These are phyloP conservation scores for Lasioglossum figueresi DNA, from an alignment of 2,888 invertebrate species.

Conservation along the genomic window DNA sequence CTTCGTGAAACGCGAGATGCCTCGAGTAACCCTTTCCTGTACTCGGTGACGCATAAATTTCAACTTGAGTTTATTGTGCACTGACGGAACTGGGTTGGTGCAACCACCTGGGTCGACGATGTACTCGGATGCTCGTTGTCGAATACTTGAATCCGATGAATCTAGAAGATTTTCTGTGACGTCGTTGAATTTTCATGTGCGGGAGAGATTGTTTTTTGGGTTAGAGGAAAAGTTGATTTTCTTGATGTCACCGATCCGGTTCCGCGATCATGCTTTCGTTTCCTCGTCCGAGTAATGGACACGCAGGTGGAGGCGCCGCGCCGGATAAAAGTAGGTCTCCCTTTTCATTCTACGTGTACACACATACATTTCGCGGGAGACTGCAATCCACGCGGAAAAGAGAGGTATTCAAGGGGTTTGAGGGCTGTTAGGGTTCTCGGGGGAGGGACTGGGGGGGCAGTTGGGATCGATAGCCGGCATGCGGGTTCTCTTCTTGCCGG, in stretches of 20 bases:
- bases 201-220: too few relatives aligned
- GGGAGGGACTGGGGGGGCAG: constrained; percentile 8
- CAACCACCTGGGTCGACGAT: background rate
- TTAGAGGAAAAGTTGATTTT: too few relatives aligned
- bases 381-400: background rate
- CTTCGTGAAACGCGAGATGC: constrained; percentile 2
- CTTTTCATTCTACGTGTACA: constrained; percentile 35
- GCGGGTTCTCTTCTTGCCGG: constrained; percentile 18
- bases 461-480: constrained; percentile 42
- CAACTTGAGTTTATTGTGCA: background rate
- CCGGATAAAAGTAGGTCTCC: constrained; percentile 16
- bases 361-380: constrained; percentile 4
- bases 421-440: background rate
- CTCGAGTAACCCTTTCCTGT: background rate
- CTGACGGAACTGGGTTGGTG: background rate
- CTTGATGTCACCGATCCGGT: background rate
- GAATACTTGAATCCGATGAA: background rate
- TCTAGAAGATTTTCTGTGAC: background rate
- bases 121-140: background rate
- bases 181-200: background rate
- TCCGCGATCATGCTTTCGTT: background rate
- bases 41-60: constrained; percentile 7
- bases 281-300: background rate
- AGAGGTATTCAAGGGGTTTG: background rate
- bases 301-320: background rate